Base-by-base conservation (phyloP, 1,140 invertebrate species). In the Drosophila orosa region DNA sequence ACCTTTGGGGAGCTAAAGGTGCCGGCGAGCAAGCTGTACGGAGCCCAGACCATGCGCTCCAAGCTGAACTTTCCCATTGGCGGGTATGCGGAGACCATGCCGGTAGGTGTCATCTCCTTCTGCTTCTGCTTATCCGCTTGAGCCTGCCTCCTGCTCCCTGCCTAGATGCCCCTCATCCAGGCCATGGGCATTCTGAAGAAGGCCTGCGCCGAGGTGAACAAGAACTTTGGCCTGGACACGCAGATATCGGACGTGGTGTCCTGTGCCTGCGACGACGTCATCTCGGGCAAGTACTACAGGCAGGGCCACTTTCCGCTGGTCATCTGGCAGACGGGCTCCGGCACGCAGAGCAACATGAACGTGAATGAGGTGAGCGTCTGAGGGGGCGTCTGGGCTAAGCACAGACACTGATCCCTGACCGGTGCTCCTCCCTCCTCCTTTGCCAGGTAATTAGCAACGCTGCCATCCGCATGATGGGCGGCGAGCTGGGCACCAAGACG, bases 291-390 rank as follows among this genome's bases (percentile, higher is more conserved):
- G 91, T 93, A 99, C 31, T 98, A 98, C 90, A 93, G 96, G 13
- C 19, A 59, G 42, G 97, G 98, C 55, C 98, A 99, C 93, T 99
- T 99, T 91, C 99, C 99, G 3, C 93, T 99, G 22, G 98, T 99
- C 56, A 98, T 97, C 86, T 99, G 98, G 98, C 98, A 99, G 94
- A 99, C 99, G 25, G 99, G 99, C 6, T 99, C 98, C 48, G 99
- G 99, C 25, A 99, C 99, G 0, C 99, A 99, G 92, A 96, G 96
- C 3, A 99, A 99, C 92, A 99, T 99, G 99, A 99, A 99, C 92
- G 96, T 98, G 2, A 99, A 99, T 92, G 99, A 99, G 94, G 97
- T 97, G 78, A 57, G 50, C n/a, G n/a, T n/a, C n/a, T n/a, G n/a
- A n/a, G n/a, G n/a, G 10, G 5, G 5, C 5, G 12, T 17, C 1